Percentiles rank a stretch among this genome's conserved stretches.
phyloP scores from a whole-genome alignment of 2,113 vertebrate genomes.

The Dendropsophus ebraccatus region DNA sequence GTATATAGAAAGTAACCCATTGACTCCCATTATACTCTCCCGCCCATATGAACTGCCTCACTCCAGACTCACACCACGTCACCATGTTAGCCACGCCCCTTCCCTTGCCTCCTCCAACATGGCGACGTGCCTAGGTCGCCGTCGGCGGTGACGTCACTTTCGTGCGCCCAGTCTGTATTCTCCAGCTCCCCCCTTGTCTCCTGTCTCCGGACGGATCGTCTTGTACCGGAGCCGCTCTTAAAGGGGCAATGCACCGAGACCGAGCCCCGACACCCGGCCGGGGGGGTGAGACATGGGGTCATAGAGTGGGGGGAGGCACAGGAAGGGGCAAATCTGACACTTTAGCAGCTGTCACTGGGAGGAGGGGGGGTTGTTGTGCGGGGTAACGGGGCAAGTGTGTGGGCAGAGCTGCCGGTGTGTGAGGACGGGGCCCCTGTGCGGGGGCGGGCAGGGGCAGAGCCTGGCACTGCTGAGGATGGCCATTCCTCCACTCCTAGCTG shows the following conservation, averaged over 20 bases:
- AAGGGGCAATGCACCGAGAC: slow-evolving; percentile 50
- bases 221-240: slow-evolving; percentile 58
- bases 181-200: slow-evolving; percentile 35
- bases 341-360: slow-evolving; percentile 24
- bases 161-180: slow-evolving; percentile 17
- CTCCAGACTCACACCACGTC: neutral
- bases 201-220: slow-evolving; percentile 51
- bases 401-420: neutral
- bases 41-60: too few species aligned
- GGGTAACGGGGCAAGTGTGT: slow-evolving; percentile 32
- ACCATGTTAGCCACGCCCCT: neutral
- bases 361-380: slow-evolving; percentile 1
- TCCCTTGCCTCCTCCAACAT: slow-evolving; percentile 38
- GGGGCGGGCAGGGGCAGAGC: neutral
- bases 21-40: too few species aligned
- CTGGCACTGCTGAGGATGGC: neutral
- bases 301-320: neutral
- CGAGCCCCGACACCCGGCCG: slow-evolving; percentile 1
- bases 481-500: neutral
- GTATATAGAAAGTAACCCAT: too few species aligned
- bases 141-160: slow-evolving; percentile 33
- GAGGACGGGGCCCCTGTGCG: neutral
- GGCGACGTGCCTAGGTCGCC: slow-evolving; percentile 8
- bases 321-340: neutral
- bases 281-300: slow-evolving; percentile 39